Base-by-base conservation (phyloP, 2,888 invertebrate genomes). In the Caenorhabditis doughertyi region DNA sequence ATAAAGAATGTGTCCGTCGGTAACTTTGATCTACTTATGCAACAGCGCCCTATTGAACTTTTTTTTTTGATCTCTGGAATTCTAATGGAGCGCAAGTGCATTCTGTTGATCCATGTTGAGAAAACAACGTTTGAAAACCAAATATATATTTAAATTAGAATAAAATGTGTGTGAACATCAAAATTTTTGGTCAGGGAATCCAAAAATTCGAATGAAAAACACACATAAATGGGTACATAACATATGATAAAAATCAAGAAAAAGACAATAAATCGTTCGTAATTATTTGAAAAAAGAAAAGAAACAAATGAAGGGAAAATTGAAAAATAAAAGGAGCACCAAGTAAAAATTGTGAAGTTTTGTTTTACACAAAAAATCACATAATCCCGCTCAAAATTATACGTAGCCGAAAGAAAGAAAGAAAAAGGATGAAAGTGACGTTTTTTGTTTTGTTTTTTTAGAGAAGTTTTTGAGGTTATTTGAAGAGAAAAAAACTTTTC, bases 381-480 rank as follows among this genome's bases (percentile, higher is more conserved):
- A 56, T 8, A 25, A 56, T 49, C 74, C 74, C 74, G 74, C 65
- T 67, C 56, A 74, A 35, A 74, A 49, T 65, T 56, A 74, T 56
- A 64, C 56, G 47, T 74, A n/a, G 7, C 56, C 35, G 65, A 58
- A 60, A 39, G 53, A 58, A 53, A 39, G 44, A 74, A 74, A 44
- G 42, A 74, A 65, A 18, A 23, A 13, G 51, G 35, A 62, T 49
- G 25, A 64, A 73, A 73, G 73, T 73, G 73, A 73, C 53, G n/a
- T 39, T 49, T 72, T 49, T 58, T 49, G 35, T 49, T 47, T 23
- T 44, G n/a, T n/a, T 56, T 56, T 56, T 56, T 47, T 25, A 27
- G 42, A 62, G 44, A 62, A 44, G 44, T 47, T 27, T 32, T 68
- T 42, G 23, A 3, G 11, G 27, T 21, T 32, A 27, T 58, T 56